Conservation (phyloP, 53 echinoderm and acorn worm species). For the Patiria pectinifera region DNA sequence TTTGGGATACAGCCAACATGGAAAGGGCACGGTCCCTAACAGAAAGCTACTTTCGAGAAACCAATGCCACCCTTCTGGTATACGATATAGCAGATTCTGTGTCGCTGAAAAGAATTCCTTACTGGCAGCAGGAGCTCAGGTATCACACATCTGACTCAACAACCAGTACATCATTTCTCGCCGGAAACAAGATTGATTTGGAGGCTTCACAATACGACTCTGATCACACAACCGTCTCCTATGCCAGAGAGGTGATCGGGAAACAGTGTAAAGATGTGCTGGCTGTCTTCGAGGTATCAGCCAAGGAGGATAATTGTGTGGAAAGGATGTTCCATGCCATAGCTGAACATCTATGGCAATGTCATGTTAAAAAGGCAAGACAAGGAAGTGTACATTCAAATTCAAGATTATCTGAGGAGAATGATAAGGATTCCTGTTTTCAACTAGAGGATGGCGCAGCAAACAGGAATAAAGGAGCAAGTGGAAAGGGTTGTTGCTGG, state of each 20-base stretch:
- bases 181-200: slow-evolving; percentile 92
- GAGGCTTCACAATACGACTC: slow-evolving; percentile 67
- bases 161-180: slow-evolving; percentile 58
- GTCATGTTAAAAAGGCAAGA: slow-evolving; percentile 47
- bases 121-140: slow-evolving; percentile 73
- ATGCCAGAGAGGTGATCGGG: slow-evolving; percentile 77
- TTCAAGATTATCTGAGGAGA: not conserved
- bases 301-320: slow-evolving; percentile 81
- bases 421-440: not conserved
- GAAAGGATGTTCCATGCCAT: slow-evolving; percentile 89
- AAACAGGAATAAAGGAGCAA: not conserved
- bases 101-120: slow-evolving; percentile 77
- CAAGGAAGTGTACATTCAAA: slow-evolving; percentile 25
- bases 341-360: slow-evolving; percentile 82
- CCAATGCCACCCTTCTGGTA: slow-evolving; percentile 82
- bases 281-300: slow-evolving; percentile 76
- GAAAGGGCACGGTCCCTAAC: slow-evolving; percentile 93
- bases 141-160: slow-evolving; percentile 66
- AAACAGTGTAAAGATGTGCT: slow-evolving; percentile 69
- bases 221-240: slow-evolving; percentile 76
- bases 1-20: slow-evolving; percentile 98
- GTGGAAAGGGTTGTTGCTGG: not conserved
- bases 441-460: not conserved
- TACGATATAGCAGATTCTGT: slow-evolving; percentile 83
- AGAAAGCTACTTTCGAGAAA: slow-evolving; percentile 87